phyloP scores from a whole-genome alignment of 92 coral and sea anemone genomes.

The Galaxea fascicularis region DNA sequence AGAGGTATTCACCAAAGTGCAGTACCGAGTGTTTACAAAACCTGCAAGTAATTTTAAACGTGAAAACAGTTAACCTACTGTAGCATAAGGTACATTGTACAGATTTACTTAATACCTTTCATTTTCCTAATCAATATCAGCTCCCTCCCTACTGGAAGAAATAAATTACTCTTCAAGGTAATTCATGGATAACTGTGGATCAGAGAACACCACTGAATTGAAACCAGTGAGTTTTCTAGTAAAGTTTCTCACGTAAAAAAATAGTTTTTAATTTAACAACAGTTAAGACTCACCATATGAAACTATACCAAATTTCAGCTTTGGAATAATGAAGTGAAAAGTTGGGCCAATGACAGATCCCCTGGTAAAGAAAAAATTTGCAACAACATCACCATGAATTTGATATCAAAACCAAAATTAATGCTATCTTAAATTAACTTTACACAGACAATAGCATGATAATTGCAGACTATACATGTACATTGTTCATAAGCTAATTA shows the following conservation, averaged over 20 bases:
- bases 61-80: too few relatives aligned
- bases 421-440: neutral
- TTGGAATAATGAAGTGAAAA: slow-evolving; percentile 92
- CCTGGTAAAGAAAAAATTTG: slow-evolving; percentile 48
- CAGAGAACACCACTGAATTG: too few relatives aligned
- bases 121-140: too few relatives aligned
- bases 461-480: neutral
- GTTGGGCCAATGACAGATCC: slow-evolving; percentile 99
- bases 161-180: too few relatives aligned
- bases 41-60: slow-evolving; percentile 63
- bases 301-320: slow-evolving; percentile 95
- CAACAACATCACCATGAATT: neutral
- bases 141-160: too few relatives aligned
- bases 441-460: neutral
- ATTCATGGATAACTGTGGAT: too few relatives aligned
- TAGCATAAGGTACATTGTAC: too few relatives aligned
- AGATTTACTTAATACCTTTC: too few relatives aligned
- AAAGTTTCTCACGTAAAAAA: too few relatives aligned
- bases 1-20: slow-evolving; percentile 91
- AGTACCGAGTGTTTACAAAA: slow-evolving; percentile 87
- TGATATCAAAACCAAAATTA: neutral
- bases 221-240: too few relatives aligned
- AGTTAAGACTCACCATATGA: slow-evolving; percentile 84
- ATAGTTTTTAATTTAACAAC: neutral
- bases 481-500: neutral